These are phyloP conservation scores for Apotomis turbidana DNA, from an alignment of 2,888 invertebrate species.

Conservation along the genomic window DNA sequence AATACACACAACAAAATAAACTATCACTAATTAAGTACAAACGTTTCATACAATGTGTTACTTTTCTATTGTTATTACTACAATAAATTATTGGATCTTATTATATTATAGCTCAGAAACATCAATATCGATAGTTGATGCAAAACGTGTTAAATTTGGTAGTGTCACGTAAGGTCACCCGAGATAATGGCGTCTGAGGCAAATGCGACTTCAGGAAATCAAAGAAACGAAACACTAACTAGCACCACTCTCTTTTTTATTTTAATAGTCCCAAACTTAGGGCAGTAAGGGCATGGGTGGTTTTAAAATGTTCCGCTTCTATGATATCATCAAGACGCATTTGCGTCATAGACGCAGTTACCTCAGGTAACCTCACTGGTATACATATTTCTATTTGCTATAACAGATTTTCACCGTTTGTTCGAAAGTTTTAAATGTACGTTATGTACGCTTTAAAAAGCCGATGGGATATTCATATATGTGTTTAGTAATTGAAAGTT, in stretches of 20 bases:
- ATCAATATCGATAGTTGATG: conserved; percentile 34
- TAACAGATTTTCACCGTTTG: conserved; percentile 45
- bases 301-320: no score
- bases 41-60: conserved; percentile 61
- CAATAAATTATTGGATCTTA: conserved; percentile 58
- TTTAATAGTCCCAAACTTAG: no score
- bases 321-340: no score
- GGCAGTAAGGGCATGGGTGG: no score
- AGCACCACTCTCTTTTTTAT: no score
- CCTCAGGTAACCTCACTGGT: no score
- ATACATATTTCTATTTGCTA: conserved; percentile 18
- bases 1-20: conserved; percentile 77
- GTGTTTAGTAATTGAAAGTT: conserved; percentile 20
- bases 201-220: no score
- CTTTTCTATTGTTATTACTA: conserved; percentile 56
- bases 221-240: no score
- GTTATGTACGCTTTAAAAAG: conserved; percentile 7
- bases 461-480: conserved; percentile 15
- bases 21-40: conserved; percentile 82
- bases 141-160: conserved; percentile 25
- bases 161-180: conserved; percentile 3
- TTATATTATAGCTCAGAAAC: conserved; percentile 71
- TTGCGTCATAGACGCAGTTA: no score
- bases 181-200: no score
- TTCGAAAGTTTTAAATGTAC: conserved; percentile 23